A percentile compares a stretch with the other conserved stretches of the same genome.
Conservation (phyloP, 2,888 invertebrate genomes). For the Parochlus steinenii region DNA sequence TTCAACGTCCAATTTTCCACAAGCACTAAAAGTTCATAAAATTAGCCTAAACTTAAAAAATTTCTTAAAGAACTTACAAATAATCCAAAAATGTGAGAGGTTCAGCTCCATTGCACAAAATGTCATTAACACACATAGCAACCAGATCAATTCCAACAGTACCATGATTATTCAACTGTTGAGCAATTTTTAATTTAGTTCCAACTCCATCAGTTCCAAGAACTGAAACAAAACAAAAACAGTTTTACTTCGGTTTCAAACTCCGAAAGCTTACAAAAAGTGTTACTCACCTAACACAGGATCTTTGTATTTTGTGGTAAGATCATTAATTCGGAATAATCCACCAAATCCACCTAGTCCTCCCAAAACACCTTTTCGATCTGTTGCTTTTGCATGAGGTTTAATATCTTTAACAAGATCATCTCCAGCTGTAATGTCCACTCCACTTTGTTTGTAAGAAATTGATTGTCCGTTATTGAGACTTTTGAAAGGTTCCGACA, state of each 20-base stretch:
- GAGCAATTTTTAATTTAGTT: conserved; percentile 87
- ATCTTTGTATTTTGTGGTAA: conserved; percentile 31
- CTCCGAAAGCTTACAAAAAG: neutral
- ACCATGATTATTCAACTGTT: conserved; percentile 53
- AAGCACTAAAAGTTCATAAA: too few species aligned
- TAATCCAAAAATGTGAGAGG: conserved; percentile 95
- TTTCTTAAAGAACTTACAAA: too few species aligned
- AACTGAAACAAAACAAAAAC: conserved; percentile 69
- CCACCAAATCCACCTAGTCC: conserved; percentile 80
- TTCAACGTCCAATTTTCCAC: conserved; percentile 57
- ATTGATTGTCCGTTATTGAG: conserved; percentile 20
- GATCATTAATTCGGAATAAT: conserved; percentile 61
- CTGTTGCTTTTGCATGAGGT: conserved; percentile 44
- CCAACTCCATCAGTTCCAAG: conserved; percentile 98
- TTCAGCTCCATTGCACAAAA: conserved; percentile 87
- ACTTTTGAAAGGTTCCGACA: conserved; percentile 14
- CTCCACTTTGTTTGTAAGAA: conserved; percentile 72
- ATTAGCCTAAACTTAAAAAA: too few species aligned
- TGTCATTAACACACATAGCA: conserved; percentile 98
- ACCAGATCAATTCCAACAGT: conserved; percentile 90
- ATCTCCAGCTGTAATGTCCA: conserved; percentile 77
- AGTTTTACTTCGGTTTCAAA: conserved; percentile 33
- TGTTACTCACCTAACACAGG: conserved; percentile 14
- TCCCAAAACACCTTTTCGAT: conserved; percentile 53
- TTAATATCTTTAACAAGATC: conserved; percentile 59